Percentiles rank a stretch among this genome's conserved stretches.
phyloP scores from a whole-genome alignment of 2,113 vertebrate genomes.

The Bombycilla garrulus region DNA sequence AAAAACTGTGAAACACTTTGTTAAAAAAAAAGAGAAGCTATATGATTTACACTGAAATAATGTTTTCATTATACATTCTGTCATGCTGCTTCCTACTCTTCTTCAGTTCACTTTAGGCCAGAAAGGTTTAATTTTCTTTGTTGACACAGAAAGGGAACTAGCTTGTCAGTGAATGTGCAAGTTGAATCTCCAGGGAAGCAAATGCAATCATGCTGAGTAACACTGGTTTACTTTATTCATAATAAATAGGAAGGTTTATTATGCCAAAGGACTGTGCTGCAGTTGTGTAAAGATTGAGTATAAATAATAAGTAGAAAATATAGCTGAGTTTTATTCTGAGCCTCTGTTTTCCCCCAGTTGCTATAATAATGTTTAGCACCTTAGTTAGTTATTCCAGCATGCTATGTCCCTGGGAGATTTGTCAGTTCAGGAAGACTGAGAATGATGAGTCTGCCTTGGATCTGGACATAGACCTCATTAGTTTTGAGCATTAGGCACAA shows the following conservation, averaged over 20 bases:
- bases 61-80: not conserved
- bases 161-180: not conserved
- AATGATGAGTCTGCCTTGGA: not conserved
- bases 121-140: slow-evolving; percentile 25
- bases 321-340: not conserved
- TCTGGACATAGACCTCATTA: not conserved
- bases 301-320: not conserved
- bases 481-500: not conserved
- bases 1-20: not conserved
- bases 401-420: not conserved
- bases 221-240: not conserved
- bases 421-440: not conserved
- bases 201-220: not conserved
- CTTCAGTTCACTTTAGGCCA: not conserved
- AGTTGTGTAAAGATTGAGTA: not conserved
- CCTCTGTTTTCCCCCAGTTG: not conserved
- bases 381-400: slow-evolving; percentile 4
- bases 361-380: slow-evolving; percentile 30
- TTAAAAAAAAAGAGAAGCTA: not conserved
- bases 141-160: not conserved
- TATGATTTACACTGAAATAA: not conserved
- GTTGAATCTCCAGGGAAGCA: not conserved
- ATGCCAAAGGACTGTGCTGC: not conserved
- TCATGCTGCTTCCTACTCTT: not conserved
- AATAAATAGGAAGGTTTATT: not conserved